A percentile compares a stretch with the other conserved stretches of the same genome.
Evolutionary conservation across 64 coral and sea anemone genomes (phyloP).

Genomic region (Cladopsammia gracilis): DNA sequence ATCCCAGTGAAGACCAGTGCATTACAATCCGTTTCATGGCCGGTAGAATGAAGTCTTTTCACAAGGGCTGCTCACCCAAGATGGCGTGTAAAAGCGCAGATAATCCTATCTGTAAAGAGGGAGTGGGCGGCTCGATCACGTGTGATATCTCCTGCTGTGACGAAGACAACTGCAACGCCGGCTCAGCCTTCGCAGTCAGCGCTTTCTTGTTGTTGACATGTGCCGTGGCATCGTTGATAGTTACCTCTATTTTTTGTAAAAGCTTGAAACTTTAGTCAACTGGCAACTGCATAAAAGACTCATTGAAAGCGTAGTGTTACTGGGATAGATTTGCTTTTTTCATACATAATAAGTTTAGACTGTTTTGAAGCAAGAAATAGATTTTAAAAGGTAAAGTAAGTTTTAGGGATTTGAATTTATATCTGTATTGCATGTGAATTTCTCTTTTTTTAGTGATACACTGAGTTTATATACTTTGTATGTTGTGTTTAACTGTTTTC

Average conservation of each 20-base stretch:
- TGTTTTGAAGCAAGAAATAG: too few relatives aligned
- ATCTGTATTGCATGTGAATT: too few relatives aligned
- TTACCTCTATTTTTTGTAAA: background rate
- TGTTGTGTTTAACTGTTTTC: too few relatives aligned
- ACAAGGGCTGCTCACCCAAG: background rate
- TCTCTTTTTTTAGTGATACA: too few relatives aligned
- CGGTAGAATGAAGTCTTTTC: background rate
- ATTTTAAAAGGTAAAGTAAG: too few relatives aligned
- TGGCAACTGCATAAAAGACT: too few relatives aligned
- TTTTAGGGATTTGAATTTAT: too few relatives aligned
- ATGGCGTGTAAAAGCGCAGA: background rate
- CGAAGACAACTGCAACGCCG: background rate
- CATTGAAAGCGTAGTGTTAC: too few relatives aligned
- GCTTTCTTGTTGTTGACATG: background rate
- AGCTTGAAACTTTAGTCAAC: background rate
- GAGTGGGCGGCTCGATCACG: background rate
- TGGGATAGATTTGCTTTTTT: too few relatives aligned
- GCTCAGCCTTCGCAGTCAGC: background rate
- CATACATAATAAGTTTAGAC: too few relatives aligned
- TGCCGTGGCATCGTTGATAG: background rate
- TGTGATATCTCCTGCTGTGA: conserved; percentile 22
- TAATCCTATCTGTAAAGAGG: background rate
- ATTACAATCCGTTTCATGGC: background rate
- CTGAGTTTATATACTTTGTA: too few relatives aligned
- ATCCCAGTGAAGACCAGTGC: background rate